Evolutionary conservation across 2,113 vertebrate species (phyloP).

Genomic region (Rhynchomys soricoides): DNA sequence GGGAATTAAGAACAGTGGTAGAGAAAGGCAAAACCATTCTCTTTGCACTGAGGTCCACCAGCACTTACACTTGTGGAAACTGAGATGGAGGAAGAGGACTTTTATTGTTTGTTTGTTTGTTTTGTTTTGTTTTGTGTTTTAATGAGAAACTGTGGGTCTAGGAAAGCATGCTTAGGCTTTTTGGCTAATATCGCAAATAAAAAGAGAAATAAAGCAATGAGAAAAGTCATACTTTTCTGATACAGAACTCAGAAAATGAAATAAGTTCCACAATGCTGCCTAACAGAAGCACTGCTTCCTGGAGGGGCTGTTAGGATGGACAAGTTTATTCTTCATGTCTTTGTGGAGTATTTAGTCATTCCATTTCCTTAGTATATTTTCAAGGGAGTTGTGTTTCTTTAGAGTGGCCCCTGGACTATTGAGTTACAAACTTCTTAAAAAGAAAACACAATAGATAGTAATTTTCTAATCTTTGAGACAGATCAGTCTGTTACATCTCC

Average conservation of each 20-base stretch:
- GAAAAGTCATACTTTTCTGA: neutral
- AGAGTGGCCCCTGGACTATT: neutral
- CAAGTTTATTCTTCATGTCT: too few species aligned
- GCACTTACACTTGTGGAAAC: neutral
- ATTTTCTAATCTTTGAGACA: neutral
- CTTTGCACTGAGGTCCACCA: neutral
- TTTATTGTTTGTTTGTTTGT: neutral
- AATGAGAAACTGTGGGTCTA: neutral
- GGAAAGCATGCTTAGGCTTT: neutral
- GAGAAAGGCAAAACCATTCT: neutral
- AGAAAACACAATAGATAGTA: neutral
- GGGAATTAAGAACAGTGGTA: too few species aligned
- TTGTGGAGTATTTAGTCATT: neutral
- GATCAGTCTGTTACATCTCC: neutral
- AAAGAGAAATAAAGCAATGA: neutral
- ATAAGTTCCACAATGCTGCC: neutral
- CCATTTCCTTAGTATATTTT: neutral
- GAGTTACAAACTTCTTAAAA: neutral
- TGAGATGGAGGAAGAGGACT: neutral
- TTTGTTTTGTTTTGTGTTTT: neutral
- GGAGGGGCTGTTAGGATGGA: too few species aligned
- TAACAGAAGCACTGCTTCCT: rapidly evolving
- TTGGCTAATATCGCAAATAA: neutral
- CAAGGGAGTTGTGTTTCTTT: too few species aligned
- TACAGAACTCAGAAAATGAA: neutral